Evolutionary conservation across 2,797 vertebrate genomes (phyloP).

Genomic region (Acipenser transmontanus): DNA sequence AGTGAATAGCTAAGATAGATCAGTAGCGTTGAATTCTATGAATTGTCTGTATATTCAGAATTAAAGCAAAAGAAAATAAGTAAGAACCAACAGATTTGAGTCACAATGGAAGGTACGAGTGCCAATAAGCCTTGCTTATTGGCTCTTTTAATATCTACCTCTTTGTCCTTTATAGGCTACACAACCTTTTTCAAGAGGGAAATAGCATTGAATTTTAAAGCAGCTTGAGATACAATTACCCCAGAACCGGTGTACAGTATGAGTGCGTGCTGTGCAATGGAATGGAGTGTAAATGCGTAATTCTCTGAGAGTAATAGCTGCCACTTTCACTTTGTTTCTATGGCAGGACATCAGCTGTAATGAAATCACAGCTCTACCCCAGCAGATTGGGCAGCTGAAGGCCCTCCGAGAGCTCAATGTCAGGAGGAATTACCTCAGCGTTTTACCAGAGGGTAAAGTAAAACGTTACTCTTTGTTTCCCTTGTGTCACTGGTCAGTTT

Average conservation of each 20-base stretch:
- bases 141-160: too few species aligned
- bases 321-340: slow-evolving; percentile 23
- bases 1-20: too few species aligned
- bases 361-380: slow-evolving; percentile 83
- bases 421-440: slow-evolving; percentile 82
- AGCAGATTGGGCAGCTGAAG: slow-evolving; percentile 77
- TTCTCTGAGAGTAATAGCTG: slow-evolving; percentile 1
- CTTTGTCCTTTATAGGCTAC: too few species aligned
- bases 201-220: too few species aligned
- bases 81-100: too few species aligned
- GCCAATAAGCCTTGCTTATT: too few species aligned
- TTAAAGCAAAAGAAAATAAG: too few species aligned
- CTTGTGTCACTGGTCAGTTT: too few species aligned
- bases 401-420: slow-evolving; percentile 81
- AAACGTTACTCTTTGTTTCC: too few species aligned
- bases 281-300: background rate
- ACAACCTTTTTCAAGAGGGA: too few species aligned
- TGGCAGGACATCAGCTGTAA: slow-evolving; percentile 93
- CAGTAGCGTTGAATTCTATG: background rate
- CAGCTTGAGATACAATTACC: too few species aligned
- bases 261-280: background rate
- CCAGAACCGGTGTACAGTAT: background rate
- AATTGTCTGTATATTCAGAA: background rate
- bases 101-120: too few species aligned
- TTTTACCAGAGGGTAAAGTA: slow-evolving; percentile 83